A percentile compares a stretch with the other conserved stretches of the same genome.
phyloP scores from a whole-genome alignment of 2,113 vertebrate genomes.

The Origma solitaria region DNA sequence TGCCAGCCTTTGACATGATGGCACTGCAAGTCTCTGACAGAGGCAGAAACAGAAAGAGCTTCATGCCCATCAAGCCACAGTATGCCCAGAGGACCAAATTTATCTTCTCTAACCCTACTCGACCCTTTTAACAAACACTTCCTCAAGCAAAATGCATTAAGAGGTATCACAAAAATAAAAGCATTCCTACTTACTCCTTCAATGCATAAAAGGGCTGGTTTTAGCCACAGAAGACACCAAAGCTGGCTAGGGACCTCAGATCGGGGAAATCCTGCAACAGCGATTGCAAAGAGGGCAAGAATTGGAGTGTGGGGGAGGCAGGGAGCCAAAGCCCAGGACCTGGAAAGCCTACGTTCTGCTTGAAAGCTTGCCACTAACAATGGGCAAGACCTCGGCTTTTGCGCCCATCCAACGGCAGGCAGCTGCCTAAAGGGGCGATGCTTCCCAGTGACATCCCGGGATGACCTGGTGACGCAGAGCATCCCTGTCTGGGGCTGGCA shows the following conservation, averaged over 20 bases:
- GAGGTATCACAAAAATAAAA: conserved; percentile 2
- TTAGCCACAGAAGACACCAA: not conserved
- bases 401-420: not conserved
- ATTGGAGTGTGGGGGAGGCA: not conserved
- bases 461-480: not conserved
- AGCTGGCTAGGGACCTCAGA: not conserved
- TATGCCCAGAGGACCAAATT: not conserved
- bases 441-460: not conserved
- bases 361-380: not conserved
- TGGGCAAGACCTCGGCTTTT: not conserved
- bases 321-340: not conserved
- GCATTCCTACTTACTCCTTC: not conserved
- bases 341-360: not conserved
- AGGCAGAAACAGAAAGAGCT: not conserved
- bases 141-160: conserved; percentile 35
- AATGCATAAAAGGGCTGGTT: not conserved
- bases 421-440: not conserved
- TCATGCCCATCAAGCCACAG: not conserved
- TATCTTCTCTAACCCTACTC: not conserved
- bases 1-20: not conserved
- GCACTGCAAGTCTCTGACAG: not conserved
- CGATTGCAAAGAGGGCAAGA: not conserved
- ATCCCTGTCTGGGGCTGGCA: not conserved
- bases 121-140: not conserved
- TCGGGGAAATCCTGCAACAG: not conserved